phyloP scores from a whole-genome alignment of 2,797 vertebrate genomes.

The Acropternis orthonyx region DNA sequence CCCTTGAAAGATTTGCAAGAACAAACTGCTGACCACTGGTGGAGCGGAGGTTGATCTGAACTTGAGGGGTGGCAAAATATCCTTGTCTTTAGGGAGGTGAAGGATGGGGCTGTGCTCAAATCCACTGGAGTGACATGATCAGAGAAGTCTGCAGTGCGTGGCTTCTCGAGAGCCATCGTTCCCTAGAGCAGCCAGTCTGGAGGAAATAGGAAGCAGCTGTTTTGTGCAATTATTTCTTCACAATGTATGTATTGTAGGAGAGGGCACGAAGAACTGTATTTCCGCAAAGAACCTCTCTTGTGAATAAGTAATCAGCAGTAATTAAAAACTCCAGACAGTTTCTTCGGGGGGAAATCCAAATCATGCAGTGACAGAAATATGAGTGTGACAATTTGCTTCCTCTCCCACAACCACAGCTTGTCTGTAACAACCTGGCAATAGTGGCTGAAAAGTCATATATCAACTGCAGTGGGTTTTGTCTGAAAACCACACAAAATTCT shows the following conservation, averaged over 20 bases:
- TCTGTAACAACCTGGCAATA: neutral
- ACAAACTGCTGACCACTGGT: neutral
- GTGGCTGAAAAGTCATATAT: neutral
- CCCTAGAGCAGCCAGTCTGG: neutral
- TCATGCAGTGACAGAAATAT: neutral
- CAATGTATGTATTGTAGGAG: neutral
- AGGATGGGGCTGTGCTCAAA: neutral
- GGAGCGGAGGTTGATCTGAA: neutral
- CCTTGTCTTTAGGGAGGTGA: neutral
- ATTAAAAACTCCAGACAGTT: neutral
- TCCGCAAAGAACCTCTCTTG: neutral
- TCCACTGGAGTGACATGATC: neutral
- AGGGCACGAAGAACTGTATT: neutral
- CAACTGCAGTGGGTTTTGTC: neutral
- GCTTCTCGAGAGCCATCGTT: fast-evolving
- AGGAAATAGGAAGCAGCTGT: neutral
- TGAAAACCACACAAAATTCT: neutral
- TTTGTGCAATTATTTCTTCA: neutral
- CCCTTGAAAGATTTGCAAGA: neutral
- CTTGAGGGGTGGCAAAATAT: neutral
- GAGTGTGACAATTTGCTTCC: neutral
- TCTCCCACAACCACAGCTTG: neutral
- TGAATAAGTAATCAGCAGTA: neutral
- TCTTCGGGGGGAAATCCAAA: neutral
- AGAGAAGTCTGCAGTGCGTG: neutral